A percentile compares a stretch with the other conserved stretches of the same genome.
Evolutionary conservation across 2,113 vertebrate species (phyloP).

Genomic region (Rhinichthys klamathensis): DNA sequence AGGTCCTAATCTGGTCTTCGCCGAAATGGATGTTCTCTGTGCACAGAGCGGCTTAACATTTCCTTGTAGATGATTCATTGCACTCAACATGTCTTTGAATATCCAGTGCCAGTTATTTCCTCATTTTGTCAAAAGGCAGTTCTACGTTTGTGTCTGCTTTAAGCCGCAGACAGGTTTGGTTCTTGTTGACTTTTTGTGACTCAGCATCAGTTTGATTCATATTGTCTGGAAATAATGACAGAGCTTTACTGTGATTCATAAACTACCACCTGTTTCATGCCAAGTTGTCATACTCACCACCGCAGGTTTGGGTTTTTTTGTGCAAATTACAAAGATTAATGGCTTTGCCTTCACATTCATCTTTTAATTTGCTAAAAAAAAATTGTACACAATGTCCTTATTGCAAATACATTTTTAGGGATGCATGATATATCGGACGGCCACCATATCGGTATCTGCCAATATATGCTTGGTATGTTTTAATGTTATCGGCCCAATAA

Average conservation of each 20-base stretch:
- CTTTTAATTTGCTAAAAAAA: neutral
- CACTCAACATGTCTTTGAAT: constrained; percentile 32
- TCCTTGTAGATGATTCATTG: constrained; percentile 43
- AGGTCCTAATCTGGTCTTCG: constrained; percentile 2
- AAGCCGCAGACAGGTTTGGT: constrained; percentile 20
- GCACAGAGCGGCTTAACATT: neutral
- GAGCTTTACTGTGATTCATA: constrained; percentile 32
- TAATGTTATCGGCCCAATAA: no score
- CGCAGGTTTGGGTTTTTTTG: neutral
- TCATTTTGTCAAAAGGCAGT: neutral
- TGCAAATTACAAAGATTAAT: neutral
- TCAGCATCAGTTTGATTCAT: constrained; percentile 40
- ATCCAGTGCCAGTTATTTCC: constrained; percentile 23
- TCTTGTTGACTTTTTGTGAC: constrained; percentile 44
- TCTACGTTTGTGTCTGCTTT: neutral
- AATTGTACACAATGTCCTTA: neutral
- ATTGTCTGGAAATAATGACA: constrained; percentile 24
- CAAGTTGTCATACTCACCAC: constrained; percentile 16
- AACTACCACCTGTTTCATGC: neutral
- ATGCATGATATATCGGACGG: no score
- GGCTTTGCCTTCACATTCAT: neutral
- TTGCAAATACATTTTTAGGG: neutral
- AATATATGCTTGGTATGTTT: no score
- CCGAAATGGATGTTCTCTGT: neutral
- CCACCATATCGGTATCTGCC: no score